Evolutionary conservation across 2,113 vertebrate genomes (phyloP).

Genomic region (Mastomys coucha): DNA sequence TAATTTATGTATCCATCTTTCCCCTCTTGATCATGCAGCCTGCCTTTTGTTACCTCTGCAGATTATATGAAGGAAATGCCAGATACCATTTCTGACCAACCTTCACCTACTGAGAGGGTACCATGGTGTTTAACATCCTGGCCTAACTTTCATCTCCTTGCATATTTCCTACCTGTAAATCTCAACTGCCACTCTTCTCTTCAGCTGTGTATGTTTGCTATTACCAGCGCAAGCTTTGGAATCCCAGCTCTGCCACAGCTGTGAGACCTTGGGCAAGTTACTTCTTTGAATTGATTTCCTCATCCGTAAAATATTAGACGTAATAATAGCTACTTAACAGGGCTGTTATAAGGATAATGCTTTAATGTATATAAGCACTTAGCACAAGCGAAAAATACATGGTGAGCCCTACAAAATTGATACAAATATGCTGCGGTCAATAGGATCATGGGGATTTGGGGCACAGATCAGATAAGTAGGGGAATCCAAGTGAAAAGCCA

Average conservation of each 20-base stretch:
- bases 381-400: constrained; percentile 19
- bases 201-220: constrained; percentile 5
- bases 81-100: neutral
- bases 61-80: neutral
- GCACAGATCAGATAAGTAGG: constrained; percentile 8
- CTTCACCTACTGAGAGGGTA: neutral
- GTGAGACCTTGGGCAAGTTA: constrained; percentile 36
- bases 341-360: constrained; percentile 1
- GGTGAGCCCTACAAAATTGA: neutral
- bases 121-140: neutral
- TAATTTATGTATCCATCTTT: neutral
- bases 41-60: neutral
- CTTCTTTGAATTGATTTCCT: constrained; percentile 57
- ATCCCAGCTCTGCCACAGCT: neutral
- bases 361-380: constrained; percentile 54
- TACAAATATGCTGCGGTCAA: neutral
- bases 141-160: neutral
- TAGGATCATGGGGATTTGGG: constrained; percentile 39
- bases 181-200: neutral
- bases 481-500: constrained; percentile 34
- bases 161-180: neutral
- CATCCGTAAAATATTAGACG: constrained; percentile 31
- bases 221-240: neutral
- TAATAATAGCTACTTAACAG: constrained; percentile 45
- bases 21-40: neutral